Evolutionary conservation across 2,888 invertebrate species (phyloP).

Genomic region (Nebria brevicollis): DNA sequence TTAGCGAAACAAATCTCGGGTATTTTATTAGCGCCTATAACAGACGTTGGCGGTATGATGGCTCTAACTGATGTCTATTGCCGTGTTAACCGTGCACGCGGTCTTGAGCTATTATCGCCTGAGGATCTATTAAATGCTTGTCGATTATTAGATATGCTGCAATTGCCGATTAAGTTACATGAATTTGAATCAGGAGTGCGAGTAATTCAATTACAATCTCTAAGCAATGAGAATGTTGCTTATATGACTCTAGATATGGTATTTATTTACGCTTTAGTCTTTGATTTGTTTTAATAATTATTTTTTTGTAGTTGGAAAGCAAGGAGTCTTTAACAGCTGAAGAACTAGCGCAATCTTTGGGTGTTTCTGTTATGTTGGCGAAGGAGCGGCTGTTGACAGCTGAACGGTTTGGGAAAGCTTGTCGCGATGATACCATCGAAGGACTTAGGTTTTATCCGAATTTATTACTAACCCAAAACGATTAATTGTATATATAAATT

Average conservation of each 20-base stretch:
- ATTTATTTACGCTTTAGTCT: no score
- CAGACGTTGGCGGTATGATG: conserved; percentile 96
- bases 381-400: conserved; percentile 88
- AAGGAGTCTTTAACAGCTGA: conserved; percentile 83
- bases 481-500: background rate
- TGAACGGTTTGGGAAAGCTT: conserved; percentile 86
- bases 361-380: conserved; percentile 89
- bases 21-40: conserved; percentile 82
- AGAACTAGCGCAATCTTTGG: conserved; percentile 84
- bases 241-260: conserved; percentile 74
- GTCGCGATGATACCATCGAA: conserved; percentile 95
- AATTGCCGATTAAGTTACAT: conserved; percentile 79
- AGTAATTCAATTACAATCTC: conserved; percentile 85
- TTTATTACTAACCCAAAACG: conserved; percentile 70
- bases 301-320: conserved; percentile 67
- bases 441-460: conserved; percentile 96
- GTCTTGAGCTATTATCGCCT: conserved; percentile 94
- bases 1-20: conserved; percentile 87
- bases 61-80: conserved; percentile 96
- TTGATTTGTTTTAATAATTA: background rate
- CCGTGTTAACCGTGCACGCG: conserved; percentile 94
- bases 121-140: conserved; percentile 96
- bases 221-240: conserved; percentile 77
- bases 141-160: conserved; percentile 70
- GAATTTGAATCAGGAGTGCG: conserved; percentile 95